A percentile compares a stretch with the other conserved stretches of the same genome.
These are phyloP conservation scores for Linepithema humile DNA, from an alignment of 1,140 invertebrate species.

Conservation along the genomic window DNA sequence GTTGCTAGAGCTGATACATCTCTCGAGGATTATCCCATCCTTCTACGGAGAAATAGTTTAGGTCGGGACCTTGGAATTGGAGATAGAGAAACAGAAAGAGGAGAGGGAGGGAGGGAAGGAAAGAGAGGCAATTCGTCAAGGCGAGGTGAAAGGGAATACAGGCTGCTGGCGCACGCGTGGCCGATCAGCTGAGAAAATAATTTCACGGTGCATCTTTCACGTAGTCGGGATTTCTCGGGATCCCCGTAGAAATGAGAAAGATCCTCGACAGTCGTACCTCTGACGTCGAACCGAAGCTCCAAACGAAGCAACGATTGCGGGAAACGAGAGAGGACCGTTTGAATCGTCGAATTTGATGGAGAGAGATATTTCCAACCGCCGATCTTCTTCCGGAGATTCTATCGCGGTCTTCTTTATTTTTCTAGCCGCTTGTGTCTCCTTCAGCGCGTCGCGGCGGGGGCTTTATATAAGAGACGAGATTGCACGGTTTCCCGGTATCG, in stretches of 20 bases:
- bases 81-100: conserved; percentile 30
- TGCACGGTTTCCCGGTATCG: conserved; percentile 57
- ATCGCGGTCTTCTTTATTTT: conserved; percentile 61
- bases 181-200: conserved; percentile 60
- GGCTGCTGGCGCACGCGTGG: not conserved
- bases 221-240: not conserved
- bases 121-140: conserved; percentile 23
- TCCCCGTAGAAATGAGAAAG: conserved; percentile 31
- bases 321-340: conserved; percentile 30
- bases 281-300: not conserved
- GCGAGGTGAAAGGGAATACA: not conserved
- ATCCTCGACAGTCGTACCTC: not conserved
- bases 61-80: conserved; percentile 22
- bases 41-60: conserved; percentile 64
- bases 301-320: not conserved
- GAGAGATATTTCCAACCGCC: conserved; percentile 64
- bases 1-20: conserved; percentile 64
- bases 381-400: conserved; percentile 52
- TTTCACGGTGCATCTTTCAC: conserved; percentile 45
- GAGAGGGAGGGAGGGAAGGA: not conserved
- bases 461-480: conserved; percentile 66
- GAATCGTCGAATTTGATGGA: conserved; percentile 65
- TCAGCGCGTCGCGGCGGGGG: conserved; percentile 31
- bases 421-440: conserved; percentile 49
- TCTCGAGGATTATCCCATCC: conserved; percentile 68